Evolutionary conservation across 2,888 invertebrate species (phyloP), one percentile per base, ranked within the genome.

Genomic region (Zygaena filipendulae): DNA sequence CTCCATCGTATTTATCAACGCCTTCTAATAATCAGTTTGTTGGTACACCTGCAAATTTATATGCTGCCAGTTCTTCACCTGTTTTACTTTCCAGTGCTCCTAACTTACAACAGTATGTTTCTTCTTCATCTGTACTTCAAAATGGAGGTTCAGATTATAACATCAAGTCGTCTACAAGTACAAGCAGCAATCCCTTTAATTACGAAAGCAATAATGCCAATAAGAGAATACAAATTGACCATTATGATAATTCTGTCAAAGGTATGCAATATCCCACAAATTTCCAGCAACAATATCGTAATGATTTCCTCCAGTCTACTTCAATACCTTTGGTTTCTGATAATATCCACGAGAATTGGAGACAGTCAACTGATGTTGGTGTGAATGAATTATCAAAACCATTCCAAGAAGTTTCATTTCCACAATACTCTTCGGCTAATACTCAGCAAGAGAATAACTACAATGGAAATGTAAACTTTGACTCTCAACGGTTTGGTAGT

Each of bases 41-140:
- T 35, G 67, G 64, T 6, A 69, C 71, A 21, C 64, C 69, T 29
- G 47, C 62, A 11, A 69, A 51, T 42, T 45, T 59, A 9, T 75
- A 71, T 36, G 63, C 72, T 2, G 77, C 81, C 8, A 75, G 75
- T 34, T 60, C 74, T 13, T 61, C 68, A 1, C 67, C 77, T n/a
- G 42, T 69, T 11, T 75, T 52, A 33, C 42, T 71, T 3, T 70
- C 79, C n/a, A 77, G 71, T 49, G 62, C 66, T 27, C 43, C 64
- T 11, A 75, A 60, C 42, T 39, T 63, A 33, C 71, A 64, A 31
- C 58, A 62, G 31, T 75, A 71, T 39, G 60, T 69, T 21, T 75
- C 77, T 11, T 70, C 79, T 6, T 35, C 67, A 29, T 58, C 75
- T 11, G 46, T 52, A n/a, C 47, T 63, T 26, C 74, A 69, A 49